Base-by-base conservation (phyloP, 2,113 vertebrate species). In the Myodes glareolus region DNA sequence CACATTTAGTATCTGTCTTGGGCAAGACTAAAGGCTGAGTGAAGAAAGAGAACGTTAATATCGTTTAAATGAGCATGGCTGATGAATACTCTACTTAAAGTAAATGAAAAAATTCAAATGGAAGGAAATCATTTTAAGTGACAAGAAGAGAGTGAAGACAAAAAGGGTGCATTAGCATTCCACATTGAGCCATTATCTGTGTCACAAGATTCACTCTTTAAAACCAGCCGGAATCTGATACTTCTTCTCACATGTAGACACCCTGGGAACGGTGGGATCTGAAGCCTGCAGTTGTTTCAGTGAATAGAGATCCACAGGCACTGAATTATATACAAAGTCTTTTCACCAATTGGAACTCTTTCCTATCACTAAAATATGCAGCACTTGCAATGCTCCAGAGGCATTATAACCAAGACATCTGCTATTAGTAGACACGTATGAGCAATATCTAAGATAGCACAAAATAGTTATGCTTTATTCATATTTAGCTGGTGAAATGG, bases 81-180 rank as follows among this genome's bases (percentile, higher is more conserved):
- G 93, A 96, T 96, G 87, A 97, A 97, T 94, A 75, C 0, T 85
- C 61, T 87, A 70, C 55, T 92, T 95, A 86, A 93, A 94, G 58
- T 75, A 91, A 89, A 76, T 95, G 91, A 96, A 95, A 95, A 80
- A 94, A 94, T 52, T 88, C 21, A 90, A 96, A 92, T 82, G 67
- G 55, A 90, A 91, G 85, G 76, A 94, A 76, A 82, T 90, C 27
- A 93, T 75, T 89, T 94, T 92, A 95, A 94, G 33, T 88, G 76
- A 96, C 27, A 80, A 95, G 95, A 88, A 84, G 82, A 95, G 97
- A 92, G 27, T n/a, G 7, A 84, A 92, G 61, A 92, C 55, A 86
- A 33, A 75, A 95, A 94, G 63, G 72, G 31, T 14, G 19, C 2
- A 52, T 94, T 86, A 89, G 63, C 50, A 61, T 78, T 82, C 10